Conservation (phyloP, 2,113 vertebrate genomes). For the Misgurnus mizolepis region DNA sequence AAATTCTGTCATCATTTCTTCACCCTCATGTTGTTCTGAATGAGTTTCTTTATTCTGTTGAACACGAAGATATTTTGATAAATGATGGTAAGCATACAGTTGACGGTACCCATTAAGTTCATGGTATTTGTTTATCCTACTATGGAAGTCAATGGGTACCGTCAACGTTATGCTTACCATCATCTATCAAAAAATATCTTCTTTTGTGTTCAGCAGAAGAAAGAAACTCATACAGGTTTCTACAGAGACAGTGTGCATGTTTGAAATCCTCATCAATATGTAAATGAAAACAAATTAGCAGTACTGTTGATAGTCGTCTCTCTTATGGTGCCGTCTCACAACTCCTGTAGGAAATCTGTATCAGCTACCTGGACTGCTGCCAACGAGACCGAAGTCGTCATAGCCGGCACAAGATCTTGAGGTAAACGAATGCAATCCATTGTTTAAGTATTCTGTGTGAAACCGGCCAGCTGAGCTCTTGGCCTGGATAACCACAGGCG, state of each 20-base stretch:
- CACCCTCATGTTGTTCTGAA: too few relatives aligned
- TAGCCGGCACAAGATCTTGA: constrained; percentile 93
- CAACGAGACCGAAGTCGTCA: constrained; percentile 93
- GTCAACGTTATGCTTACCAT: too few relatives aligned
- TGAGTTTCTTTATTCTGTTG: too few relatives aligned
- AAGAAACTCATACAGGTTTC: neutral
- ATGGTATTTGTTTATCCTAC: too few relatives aligned
- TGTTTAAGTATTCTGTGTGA: constrained; percentile 31
- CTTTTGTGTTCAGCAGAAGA: too few relatives aligned
- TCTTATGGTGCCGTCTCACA: constrained; percentile 30
- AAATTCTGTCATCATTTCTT: too few relatives aligned
- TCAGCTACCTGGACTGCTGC: constrained; percentile 97
- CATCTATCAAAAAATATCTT: too few relatives aligned
- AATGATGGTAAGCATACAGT: too few relatives aligned
- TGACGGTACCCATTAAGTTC: too few relatives aligned
- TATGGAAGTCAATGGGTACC: too few relatives aligned
- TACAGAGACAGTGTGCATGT: neutral
- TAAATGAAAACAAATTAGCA: neutral
- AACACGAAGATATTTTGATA: too few relatives aligned
- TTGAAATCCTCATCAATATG: neutral
- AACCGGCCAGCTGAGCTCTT: constrained; percentile 18
- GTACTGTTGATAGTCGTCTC: constrained; percentile 7
- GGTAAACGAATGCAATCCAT: constrained; percentile 73
- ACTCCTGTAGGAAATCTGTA: constrained; percentile 88
- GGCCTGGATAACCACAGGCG: constrained; percentile 34